phyloP scores from a whole-genome alignment of 2,888 invertebrate genomes.

The Glyphotaelius pellucidus region DNA sequence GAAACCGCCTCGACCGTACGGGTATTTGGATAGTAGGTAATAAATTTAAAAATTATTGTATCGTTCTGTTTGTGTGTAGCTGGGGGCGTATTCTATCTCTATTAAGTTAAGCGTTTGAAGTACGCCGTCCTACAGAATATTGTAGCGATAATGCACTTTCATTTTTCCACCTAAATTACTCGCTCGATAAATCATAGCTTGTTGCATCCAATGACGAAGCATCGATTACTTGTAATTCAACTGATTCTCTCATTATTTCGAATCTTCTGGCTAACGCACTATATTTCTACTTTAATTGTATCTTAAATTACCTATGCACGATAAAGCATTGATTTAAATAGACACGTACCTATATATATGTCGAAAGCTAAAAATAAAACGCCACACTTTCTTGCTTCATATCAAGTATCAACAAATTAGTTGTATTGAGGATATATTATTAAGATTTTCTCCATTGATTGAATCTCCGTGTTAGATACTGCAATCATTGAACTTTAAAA shows the following conservation, averaged over 20 bases:
- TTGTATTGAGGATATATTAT: neutral
- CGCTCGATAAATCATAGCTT: slow-evolving; percentile 39
- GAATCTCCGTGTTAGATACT: neutral
- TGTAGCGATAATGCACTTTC: slow-evolving; percentile 45
- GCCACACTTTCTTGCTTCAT: neutral
- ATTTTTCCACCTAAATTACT: slow-evolving; percentile 38
- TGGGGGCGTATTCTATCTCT: slow-evolving; percentile 47
- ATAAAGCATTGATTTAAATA: neutral
- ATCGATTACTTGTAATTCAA: slow-evolving; percentile 35
- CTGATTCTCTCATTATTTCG: slow-evolving; percentile 21
- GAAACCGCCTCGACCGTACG: slow-evolving; percentile 19
- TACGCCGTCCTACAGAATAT: slow-evolving; percentile 37
- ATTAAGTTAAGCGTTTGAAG: slow-evolving; percentile 50
- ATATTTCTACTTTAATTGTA: slow-evolving; percentile 7
- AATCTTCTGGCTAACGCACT: neutral
- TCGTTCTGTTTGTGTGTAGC: slow-evolving; percentile 46
- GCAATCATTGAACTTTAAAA: neutral
- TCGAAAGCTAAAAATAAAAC: neutral
- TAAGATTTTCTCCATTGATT: neutral
- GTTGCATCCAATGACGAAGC: slow-evolving; percentile 41
- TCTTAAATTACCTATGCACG: neutral
- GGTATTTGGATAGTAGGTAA: slow-evolving; percentile 41
- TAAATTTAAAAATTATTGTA: slow-evolving; percentile 44
- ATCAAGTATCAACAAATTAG: neutral
- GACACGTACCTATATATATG: neutral